These are phyloP conservation scores for Allobates femoralis DNA, from an alignment of 2,797 vertebrate species.

Conservation along the genomic window DNA sequence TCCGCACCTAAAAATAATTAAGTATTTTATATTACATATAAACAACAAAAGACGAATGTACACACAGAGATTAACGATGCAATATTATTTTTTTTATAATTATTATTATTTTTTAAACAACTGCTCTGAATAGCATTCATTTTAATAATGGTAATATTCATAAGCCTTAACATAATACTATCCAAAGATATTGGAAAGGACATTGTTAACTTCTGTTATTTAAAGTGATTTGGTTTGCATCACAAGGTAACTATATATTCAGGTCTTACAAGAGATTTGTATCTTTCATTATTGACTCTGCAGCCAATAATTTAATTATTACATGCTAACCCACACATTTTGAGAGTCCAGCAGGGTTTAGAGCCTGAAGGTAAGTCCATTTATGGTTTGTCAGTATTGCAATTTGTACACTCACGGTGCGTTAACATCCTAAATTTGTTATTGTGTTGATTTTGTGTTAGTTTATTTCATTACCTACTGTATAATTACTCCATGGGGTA, in stretches of 20 bases:
- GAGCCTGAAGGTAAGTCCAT: neutral
- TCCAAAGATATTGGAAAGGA: neutral
- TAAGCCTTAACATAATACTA: neutral
- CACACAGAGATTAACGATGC: too few species aligned
- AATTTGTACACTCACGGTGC: neutral
- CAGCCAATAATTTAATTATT: conserved; percentile 12
- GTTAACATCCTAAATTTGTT: neutral
- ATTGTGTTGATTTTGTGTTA: neutral
- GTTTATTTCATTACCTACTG: conserved; percentile 19
- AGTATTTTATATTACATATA: too few species aligned
- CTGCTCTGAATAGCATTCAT: too few species aligned
- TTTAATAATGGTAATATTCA: neutral
- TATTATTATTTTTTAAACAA: too few species aligned
- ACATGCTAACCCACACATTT: neutral
- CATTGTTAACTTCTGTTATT: conserved; percentile 1
- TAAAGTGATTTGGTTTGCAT: neutral
- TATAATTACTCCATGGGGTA: conserved; percentile 2
- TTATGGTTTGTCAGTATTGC: neutral
- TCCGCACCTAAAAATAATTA: too few species aligned
- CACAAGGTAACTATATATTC: neutral
- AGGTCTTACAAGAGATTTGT: neutral
- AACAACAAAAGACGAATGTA: too few species aligned
- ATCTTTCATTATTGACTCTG: conserved; percentile 7
- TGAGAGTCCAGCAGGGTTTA: neutral
- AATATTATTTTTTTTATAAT: too few species aligned